Evolutionary conservation across 2,797 vertebrate species (phyloP).

Genomic region (Falco rusticolus): DNA sequence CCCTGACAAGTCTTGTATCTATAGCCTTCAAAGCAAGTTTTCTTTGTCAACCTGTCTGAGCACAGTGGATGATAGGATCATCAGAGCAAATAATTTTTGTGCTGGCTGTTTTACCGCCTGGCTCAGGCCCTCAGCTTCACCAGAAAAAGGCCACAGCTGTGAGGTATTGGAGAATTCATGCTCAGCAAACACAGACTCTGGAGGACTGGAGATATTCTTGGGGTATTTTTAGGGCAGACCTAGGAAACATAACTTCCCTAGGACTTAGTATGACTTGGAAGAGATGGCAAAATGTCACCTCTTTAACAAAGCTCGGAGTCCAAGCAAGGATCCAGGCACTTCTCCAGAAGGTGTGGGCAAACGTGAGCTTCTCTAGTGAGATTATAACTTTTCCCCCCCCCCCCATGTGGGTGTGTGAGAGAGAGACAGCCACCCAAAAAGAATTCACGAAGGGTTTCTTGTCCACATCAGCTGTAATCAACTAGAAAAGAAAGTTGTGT

Average conservation of each 20-base stretch:
- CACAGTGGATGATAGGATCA: not conserved
- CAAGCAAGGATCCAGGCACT: not conserved
- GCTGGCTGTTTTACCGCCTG: not conserved
- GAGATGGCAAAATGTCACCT: not conserved
- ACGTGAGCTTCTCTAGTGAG: not conserved
- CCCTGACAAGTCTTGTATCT: not conserved
- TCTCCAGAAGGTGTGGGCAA: not conserved
- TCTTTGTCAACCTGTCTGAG: not conserved
- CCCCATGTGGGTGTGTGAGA: not conserved
- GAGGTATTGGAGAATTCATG: not conserved
- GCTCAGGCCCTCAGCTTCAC: not conserved
- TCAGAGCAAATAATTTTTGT: not conserved
- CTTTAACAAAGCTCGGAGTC: not conserved
- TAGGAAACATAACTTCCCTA: fast-evolving
- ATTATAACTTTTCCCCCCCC: not conserved
- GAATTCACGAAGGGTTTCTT: not conserved
- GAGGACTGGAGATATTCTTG: not conserved
- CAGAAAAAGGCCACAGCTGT: not conserved
- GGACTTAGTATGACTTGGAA: not conserved
- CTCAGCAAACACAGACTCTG: not conserved
- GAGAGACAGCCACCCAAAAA: not conserved
- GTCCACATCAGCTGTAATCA: not conserved
- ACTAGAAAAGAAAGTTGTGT: not conserved
- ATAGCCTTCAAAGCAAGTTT: not conserved
- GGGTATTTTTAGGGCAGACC: not conserved